Conservation (phyloP, 2,113 vertebrate genomes). For the Nestor notabilis region DNA sequence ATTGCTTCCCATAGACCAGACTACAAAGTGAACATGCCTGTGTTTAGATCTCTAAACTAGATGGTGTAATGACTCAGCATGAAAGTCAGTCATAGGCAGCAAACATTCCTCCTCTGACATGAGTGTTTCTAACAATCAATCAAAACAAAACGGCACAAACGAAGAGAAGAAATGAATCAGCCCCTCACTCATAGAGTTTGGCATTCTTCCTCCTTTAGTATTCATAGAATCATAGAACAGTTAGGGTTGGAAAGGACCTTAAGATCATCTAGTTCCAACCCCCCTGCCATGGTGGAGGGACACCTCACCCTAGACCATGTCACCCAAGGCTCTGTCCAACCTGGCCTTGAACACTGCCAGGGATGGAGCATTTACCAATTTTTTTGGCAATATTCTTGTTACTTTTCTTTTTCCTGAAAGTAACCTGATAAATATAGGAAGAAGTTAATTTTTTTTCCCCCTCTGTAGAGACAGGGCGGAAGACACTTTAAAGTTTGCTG, state of each 20-base stretch:
- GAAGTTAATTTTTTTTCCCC: background rate
- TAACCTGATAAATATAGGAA: background rate
- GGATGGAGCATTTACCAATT: background rate
- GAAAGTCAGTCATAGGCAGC: background rate
- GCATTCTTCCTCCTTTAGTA: background rate
- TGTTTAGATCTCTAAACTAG: background rate
- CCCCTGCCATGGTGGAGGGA: background rate
- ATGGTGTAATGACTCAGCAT: background rate
- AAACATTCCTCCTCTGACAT: background rate
- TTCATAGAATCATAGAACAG: background rate
- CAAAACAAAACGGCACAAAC: background rate
- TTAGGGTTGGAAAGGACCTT: background rate
- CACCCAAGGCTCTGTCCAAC: background rate
- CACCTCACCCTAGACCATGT: too few relatives aligned
- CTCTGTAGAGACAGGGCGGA: background rate
- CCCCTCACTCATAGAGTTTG: background rate
- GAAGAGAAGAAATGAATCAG: background rate
- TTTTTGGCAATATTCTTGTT: background rate
- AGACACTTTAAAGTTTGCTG: background rate
- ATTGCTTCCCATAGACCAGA: background rate
- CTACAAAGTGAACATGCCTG: background rate
- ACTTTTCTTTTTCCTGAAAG: background rate
- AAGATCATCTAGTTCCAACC: background rate
- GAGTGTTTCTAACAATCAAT: background rate
- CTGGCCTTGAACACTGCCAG: background rate